These are phyloP conservation scores for Gila robusta DNA, from an alignment of 2,797 vertebrate species.

Conservation along the genomic window DNA sequence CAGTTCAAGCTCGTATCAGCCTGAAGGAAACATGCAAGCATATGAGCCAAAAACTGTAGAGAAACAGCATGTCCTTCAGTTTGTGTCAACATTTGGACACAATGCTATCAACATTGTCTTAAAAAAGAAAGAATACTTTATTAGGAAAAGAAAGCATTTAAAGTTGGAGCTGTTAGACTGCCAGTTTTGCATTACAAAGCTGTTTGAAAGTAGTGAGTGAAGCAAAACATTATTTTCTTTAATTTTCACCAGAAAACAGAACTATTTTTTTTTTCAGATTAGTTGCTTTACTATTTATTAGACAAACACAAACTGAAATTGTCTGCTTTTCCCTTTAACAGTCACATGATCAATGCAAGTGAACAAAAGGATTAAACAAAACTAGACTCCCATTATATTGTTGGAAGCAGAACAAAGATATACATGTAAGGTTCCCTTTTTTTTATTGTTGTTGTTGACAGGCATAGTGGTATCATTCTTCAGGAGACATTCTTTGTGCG, in stretches of 20 bases:
- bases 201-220: neutral
- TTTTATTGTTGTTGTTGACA: neutral
- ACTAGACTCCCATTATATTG: no score
- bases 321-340: neutral
- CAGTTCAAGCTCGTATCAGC: neutral
- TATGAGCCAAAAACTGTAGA: neutral
- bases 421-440: no score
- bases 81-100: slow-evolving; percentile 33
- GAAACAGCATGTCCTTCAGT: slow-evolving; percentile 21
- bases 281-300: neutral
- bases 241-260: neutral
- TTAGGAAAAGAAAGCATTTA: slow-evolving; percentile 10
- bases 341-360: neutral
- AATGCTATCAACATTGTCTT: neutral
- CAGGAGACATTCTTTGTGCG: neutral
- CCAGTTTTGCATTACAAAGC: neutral
- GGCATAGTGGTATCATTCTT: neutral
- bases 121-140: neutral
- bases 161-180: neutral
- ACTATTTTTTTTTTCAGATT: neutral
- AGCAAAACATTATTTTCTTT: neutral
- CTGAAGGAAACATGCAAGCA: slow-evolving; percentile 5
- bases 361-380: neutral
- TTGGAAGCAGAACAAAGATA: no score
- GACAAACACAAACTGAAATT: neutral